A percentile compares a stretch with the other conserved stretches of the same genome.
These are phyloP conservation scores for Cassiopea xamachana DNA, from an alignment of 30 jellyfish, hydroid and myxozoan genomes.

Conservation along the genomic window DNA sequence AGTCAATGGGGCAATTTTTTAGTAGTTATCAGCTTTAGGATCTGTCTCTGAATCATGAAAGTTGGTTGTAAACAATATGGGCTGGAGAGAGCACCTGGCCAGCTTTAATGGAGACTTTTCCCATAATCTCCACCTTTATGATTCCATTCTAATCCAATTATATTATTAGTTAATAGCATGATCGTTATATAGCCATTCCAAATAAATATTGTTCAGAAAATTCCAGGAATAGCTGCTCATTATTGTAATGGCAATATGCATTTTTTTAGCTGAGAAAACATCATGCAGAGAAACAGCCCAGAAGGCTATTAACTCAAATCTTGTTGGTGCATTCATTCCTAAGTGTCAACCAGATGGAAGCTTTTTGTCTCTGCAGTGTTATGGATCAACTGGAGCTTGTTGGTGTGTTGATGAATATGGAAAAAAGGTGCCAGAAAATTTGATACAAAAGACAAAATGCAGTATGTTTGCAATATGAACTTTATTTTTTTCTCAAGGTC, in stretches of 20 bases:
- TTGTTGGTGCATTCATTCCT: constrained; percentile 59
- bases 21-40: too few species aligned
- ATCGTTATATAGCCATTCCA: too few species aligned
- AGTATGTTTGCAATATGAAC: constrained; percentile 10
- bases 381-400: constrained; percentile 59
- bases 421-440: constrained; percentile 8
- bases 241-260: not conserved
- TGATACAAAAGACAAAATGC: constrained; percentile 30
- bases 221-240: not conserved
- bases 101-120: too few species aligned
- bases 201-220: too few species aligned
- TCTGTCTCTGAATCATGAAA: too few species aligned
- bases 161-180: too few species aligned
- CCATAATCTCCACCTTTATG: too few species aligned
- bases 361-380: constrained; percentile 51
- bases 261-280: not conserved
- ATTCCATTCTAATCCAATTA: too few species aligned
- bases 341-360: constrained; percentile 38
- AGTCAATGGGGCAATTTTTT: too few species aligned
- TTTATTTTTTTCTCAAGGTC: not conserved
- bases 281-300: constrained; percentile 39
- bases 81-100: too few species aligned
- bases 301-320: not conserved
- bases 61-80: too few species aligned
- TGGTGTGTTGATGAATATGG: constrained; percentile 59